Percentiles rank a stretch among this genome's conserved stretches.
Evolutionary conservation across 2,888 invertebrate species (phyloP).

Genomic region (Eustalomyia histrio): DNA sequence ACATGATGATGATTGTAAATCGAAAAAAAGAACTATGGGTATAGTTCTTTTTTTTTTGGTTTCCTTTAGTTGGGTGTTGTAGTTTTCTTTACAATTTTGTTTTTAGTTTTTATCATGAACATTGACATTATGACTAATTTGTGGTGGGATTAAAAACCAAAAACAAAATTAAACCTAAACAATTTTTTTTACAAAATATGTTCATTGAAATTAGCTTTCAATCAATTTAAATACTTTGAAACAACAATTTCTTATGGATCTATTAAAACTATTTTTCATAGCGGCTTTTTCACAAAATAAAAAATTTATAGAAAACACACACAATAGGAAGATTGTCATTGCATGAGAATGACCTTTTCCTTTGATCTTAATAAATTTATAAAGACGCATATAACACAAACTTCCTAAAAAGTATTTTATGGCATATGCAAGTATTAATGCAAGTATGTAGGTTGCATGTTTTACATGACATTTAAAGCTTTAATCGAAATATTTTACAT

Average conservation of each 20-base stretch:
- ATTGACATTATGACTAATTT: slow-evolving; percentile 66
- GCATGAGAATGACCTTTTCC: slow-evolving; percentile 23
- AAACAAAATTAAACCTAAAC: slow-evolving; percentile 25
- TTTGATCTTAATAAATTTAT: slow-evolving; percentile 44
- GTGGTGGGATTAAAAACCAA: slow-evolving; percentile 45
- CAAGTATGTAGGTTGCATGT: background rate
- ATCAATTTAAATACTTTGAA: background rate
- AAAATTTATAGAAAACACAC: background rate
- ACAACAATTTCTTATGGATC: slow-evolving; percentile 20
- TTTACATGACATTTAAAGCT: background rate
- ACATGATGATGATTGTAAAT: slow-evolving; percentile 53
- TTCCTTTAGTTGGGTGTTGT: slow-evolving; percentile 17
- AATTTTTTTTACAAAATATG: slow-evolving; percentile 29
- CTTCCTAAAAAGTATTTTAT: too few species aligned
- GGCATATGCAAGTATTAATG: background rate
- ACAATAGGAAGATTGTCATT: background rate
- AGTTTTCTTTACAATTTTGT: background rate
- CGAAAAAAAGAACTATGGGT: slow-evolving; percentile 43
- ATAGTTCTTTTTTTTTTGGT: slow-evolving; percentile 7
- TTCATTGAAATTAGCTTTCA: slow-evolving; percentile 12
- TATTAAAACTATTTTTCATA: slow-evolving; percentile 24
- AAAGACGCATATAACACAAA: background rate
- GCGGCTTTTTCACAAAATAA: background rate
- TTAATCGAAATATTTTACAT: slow-evolving; percentile 9
- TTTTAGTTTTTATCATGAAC: slow-evolving; percentile 43